Evolutionary conservation across 2,888 invertebrate species (phyloP).

Genomic region (Teinopalpus imperialis): DNA sequence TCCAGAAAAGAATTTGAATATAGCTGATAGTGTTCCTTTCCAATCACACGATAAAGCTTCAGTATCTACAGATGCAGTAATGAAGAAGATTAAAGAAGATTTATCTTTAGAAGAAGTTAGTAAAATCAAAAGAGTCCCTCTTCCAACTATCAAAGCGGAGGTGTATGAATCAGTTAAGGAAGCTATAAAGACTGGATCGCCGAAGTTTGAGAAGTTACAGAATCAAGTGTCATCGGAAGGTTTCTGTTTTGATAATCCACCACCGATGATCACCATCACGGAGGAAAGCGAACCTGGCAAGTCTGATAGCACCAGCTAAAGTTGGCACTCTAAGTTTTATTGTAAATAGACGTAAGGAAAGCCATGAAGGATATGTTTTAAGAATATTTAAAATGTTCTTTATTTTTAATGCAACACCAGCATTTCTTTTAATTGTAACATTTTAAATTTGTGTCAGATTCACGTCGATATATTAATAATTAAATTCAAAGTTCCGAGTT

Average conservation of each 20-base stretch:
- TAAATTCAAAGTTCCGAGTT: no score
- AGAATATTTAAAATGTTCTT: background rate
- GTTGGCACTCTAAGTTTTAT: slow-evolving; percentile 41
- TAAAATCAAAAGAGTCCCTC: slow-evolving; percentile 65
- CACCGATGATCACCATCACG: slow-evolving; percentile 75
- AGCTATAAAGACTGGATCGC: slow-evolving; percentile 75
- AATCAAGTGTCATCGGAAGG: slow-evolving; percentile 77
- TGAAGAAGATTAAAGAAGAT: slow-evolving; percentile 66
- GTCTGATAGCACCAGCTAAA: slow-evolving; percentile 66
- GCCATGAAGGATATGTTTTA: slow-evolving; percentile 31
- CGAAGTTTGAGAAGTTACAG: slow-evolving; percentile 81
- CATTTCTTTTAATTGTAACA: no score
- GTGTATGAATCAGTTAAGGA: slow-evolving; percentile 81
- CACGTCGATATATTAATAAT: no score
- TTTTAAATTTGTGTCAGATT: no score
- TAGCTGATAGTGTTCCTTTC: slow-evolving; percentile 80
- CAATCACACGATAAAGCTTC: slow-evolving; percentile 71
- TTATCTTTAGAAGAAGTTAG: slow-evolving; percentile 55
- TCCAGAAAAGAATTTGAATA: slow-evolving; percentile 71
- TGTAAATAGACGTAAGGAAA: slow-evolving; percentile 44
- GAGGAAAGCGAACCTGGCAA: slow-evolving; percentile 71
- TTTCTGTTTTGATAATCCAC: slow-evolving; percentile 46
- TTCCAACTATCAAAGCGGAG: slow-evolving; percentile 72
- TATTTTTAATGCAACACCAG: no score
- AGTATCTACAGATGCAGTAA: slow-evolving; percentile 41